phyloP scores from a whole-genome alignment of 2,888 invertebrate species.

The Boloria euphrosyne region DNA sequence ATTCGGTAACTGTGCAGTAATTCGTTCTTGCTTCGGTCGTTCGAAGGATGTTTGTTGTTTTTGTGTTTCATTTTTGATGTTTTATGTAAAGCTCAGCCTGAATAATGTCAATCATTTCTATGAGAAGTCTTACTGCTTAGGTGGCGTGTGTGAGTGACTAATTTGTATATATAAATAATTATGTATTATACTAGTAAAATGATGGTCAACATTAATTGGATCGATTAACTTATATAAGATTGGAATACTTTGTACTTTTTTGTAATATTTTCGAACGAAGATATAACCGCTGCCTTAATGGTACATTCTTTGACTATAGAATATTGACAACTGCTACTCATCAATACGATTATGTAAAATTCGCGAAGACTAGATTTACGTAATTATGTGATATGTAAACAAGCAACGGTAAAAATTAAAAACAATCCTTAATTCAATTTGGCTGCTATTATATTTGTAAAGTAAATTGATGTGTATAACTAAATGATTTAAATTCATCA shows the following conservation, averaged over 20 bases:
- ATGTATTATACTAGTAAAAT: slow-evolving; percentile 21
- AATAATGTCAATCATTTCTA: slow-evolving; percentile 81
- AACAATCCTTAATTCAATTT: not conserved
- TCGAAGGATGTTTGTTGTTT: slow-evolving; percentile 76
- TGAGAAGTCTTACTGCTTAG: slow-evolving; percentile 47
- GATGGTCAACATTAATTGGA: slow-evolving; percentile 16
- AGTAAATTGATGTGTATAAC: slow-evolving; percentile 9
- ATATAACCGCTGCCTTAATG: slow-evolving; percentile 40
- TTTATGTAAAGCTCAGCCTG: slow-evolving; percentile 72
- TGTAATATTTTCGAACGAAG: slow-evolving; percentile 3
- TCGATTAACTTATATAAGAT: slow-evolving; percentile 12
- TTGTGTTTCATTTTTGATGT: slow-evolving; percentile 75
- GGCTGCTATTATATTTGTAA: slow-evolving; percentile 17
- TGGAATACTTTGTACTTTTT: slow-evolving; percentile 9
- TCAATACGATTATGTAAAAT: slow-evolving; percentile 25
- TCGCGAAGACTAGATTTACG: slow-evolving; percentile 15
- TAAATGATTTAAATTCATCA: slow-evolving; percentile 4
- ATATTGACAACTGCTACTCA: slow-evolving; percentile 17
- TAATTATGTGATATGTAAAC: slow-evolving; percentile 32
- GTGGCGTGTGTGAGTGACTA: slow-evolving; percentile 31
- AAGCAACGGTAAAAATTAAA: slow-evolving; percentile 7
- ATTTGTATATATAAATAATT: slow-evolving; percentile 36
- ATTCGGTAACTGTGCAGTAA: slow-evolving; percentile 63
- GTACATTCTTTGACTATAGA: slow-evolving; percentile 31
- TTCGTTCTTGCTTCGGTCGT: slow-evolving; percentile 65